Conservation (phyloP, 2,888 invertebrate genomes). For the Endotricha flammealis region DNA sequence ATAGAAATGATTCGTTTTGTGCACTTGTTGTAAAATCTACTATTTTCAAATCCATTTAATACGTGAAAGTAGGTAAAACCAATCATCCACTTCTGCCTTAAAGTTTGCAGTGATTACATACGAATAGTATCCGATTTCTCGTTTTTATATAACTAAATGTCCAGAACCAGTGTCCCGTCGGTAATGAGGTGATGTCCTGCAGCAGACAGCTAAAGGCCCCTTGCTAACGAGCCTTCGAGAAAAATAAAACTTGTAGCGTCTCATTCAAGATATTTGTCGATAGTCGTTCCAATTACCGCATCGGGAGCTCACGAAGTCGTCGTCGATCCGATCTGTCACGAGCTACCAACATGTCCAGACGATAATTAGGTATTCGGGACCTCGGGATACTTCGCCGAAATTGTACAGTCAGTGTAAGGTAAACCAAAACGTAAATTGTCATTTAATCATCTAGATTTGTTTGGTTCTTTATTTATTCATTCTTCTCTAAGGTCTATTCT, state of each 20-base stretch:
- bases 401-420: no score
- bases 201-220: conserved; percentile 4
- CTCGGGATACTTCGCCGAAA: conserved; percentile 23
- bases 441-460: no score
- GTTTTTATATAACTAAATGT: background rate
- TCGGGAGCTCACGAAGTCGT: conserved; percentile 52
- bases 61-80: no score
- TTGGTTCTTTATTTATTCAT: no score
- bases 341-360: conserved; percentile 38
- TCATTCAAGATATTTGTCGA: conserved; percentile 50
- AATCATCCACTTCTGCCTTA: no score
- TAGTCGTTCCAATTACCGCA: conserved; percentile 59
- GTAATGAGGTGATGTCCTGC: conserved; percentile 9
- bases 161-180: background rate
- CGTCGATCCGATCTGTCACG: conserved; percentile 56
- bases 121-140: background rate
- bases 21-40: no score
- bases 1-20: no score
- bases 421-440: no score
- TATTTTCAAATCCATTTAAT: no score
- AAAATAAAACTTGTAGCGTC: conserved; percentile 21
- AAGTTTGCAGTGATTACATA: no score
- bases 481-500: no score
- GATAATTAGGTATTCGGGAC: conserved; percentile 19
- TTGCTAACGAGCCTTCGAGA: conserved; percentile 10